Conservation (phyloP, 2,888 invertebrate genomes). For the Ligdia adustata region DNA sequence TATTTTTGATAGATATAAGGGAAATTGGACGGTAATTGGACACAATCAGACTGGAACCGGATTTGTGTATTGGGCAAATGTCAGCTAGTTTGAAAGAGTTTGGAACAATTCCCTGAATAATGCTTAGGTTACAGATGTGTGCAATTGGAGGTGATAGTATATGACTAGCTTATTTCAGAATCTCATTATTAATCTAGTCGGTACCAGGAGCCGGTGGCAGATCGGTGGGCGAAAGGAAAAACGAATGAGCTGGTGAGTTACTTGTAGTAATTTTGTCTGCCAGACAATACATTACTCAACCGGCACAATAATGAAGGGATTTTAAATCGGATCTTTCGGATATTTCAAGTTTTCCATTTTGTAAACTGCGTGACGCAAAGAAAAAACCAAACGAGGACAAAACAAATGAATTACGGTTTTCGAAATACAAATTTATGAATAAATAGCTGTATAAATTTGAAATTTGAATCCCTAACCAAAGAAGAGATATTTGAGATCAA, state of each 20-base stretch:
- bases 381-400: too few species aligned
- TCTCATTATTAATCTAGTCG: neutral
- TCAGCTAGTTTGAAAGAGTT: neutral
- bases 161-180: neutral
- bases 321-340: too few species aligned
- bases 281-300: too few species aligned
- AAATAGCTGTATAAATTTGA: too few species aligned
- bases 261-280: neutral
- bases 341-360: too few species aligned
- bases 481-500: too few species aligned
- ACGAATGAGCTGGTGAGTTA: neutral
- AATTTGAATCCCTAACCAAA: too few species aligned
- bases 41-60: neutral
- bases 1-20: slow-evolving; percentile 2
- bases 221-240: neutral
- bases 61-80: too few species aligned
- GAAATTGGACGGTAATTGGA: slow-evolving; percentile 5
- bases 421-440: too few species aligned
- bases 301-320: too few species aligned
- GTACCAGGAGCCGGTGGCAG: neutral
- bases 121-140: neutral
- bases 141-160: neutral
- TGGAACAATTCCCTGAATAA: neutral
- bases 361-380: too few species aligned
- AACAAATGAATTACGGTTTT: too few species aligned